Percentiles rank a stretch among this genome's conserved stretches.
phyloP scores from a whole-genome alignment of 2,888 invertebrate species.

The Nycteola revayana region DNA sequence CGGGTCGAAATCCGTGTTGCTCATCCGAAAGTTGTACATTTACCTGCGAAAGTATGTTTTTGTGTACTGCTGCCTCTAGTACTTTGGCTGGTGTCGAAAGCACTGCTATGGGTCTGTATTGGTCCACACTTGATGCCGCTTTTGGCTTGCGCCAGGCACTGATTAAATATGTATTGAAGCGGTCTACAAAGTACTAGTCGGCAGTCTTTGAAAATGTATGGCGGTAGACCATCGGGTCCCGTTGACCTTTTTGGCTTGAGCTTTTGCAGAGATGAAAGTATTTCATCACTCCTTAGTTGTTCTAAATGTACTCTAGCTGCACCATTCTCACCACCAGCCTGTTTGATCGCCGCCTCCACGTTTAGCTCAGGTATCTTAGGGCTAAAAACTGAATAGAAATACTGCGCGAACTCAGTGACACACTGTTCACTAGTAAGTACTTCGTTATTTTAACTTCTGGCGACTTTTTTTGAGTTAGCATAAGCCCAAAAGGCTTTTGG shows the following conservation, averaged over 20 bases:
- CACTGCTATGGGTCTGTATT: not conserved
- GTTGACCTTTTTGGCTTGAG: not conserved
- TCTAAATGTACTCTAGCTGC: not conserved
- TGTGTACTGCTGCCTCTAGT: not conserved
- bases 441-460: not conserved
- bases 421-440: not conserved
- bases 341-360: not conserved
- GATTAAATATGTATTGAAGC: not conserved
- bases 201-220: not conserved
- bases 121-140: not conserved
- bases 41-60: not conserved
- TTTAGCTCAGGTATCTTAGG: not conserved
- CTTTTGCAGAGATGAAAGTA: not conserved
- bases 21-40: not conserved
- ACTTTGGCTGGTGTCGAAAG: not conserved
- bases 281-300: not conserved
- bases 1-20: not conserved
- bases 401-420: not conserved
- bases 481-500: not conserved
- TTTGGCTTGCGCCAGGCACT: not conserved
- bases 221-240: not conserved
- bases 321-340: not conserved
- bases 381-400: not conserved
- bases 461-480: not conserved
- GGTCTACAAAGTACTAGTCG: not conserved